Evolutionary conservation across 2,888 invertebrate species (phyloP).

Genomic region (Dasysyrphus albostriatus): DNA sequence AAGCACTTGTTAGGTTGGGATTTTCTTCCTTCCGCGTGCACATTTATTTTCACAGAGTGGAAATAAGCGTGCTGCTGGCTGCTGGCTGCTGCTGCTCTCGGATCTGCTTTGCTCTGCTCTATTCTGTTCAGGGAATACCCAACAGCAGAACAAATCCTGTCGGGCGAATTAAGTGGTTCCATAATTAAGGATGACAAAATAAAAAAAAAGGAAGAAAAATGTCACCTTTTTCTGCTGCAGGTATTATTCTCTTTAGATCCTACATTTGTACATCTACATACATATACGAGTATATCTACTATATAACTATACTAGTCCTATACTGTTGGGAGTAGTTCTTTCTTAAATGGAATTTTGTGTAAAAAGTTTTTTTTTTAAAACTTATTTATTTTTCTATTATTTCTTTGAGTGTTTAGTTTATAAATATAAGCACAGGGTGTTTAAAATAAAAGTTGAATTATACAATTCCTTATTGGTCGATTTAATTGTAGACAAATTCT

Average conservation of each 20-base stretch:
- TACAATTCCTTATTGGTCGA: too few species aligned
- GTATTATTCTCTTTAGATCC: slow-evolving; percentile 8
- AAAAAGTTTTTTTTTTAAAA: too few species aligned
- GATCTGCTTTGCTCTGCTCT: slow-evolving; percentile 1
- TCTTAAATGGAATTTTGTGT: too few species aligned
- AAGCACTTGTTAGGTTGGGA: slow-evolving; percentile 53
- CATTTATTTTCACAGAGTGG: slow-evolving; percentile 24
- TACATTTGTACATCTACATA: too few species aligned
- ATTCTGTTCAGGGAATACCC: slow-evolving; percentile 13
- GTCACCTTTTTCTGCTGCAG: slow-evolving; percentile 21
- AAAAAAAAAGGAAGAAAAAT: slow-evolving; percentile 32
- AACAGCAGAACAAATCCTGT: slow-evolving; percentile 26
- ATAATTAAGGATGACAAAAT: slow-evolving; percentile 51
- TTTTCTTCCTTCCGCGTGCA: slow-evolving; percentile 23
- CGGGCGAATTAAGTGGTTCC: slow-evolving; percentile 59
- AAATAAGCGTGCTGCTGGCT: slow-evolving; percentile 18
- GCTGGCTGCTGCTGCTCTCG: not conserved
- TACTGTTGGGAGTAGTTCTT: too few species aligned
- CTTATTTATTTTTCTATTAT: too few species aligned
- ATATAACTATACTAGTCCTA: too few species aligned
- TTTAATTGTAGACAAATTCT: too few species aligned
- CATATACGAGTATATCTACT: too few species aligned
- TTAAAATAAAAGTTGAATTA: too few species aligned
- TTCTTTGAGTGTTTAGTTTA: too few species aligned
- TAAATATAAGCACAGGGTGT: too few species aligned